Percentiles rank a stretch among this genome's conserved stretches.
Conservation (phyloP, 2,113 vertebrate species). For the Machaerirhynchus nigripectus region DNA sequence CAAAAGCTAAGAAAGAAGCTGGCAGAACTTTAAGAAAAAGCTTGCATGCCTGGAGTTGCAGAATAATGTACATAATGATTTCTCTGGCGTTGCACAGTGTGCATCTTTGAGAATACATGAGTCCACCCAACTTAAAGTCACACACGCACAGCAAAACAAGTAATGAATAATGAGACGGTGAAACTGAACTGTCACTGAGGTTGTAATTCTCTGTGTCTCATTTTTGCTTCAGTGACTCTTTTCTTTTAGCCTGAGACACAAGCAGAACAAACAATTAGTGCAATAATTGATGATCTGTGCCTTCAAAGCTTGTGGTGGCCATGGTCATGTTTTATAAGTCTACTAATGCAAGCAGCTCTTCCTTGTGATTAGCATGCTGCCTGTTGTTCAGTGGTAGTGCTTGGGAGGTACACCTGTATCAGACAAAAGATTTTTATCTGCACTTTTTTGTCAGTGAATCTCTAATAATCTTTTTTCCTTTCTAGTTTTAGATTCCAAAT, state of each 20-base stretch:
- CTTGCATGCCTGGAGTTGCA: conserved; percentile 48
- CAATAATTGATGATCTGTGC: conserved; percentile 81
- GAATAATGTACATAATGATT: conserved; percentile 63
- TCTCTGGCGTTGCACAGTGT: conserved; percentile 65
- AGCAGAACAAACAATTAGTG: conserved; percentile 82
- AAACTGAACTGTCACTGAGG: conserved; percentile 71
- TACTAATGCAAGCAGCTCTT: conserved; percentile 76
- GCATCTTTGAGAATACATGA: conserved; percentile 61
- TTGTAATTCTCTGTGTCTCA: conserved; percentile 72
- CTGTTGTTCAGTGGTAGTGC: conserved; percentile 50
- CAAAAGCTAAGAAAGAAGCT: conserved; percentile 22
- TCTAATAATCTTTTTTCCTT: conserved; percentile 70
- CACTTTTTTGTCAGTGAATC: conserved; percentile 59
- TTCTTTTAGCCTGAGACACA: conserved; percentile 74
- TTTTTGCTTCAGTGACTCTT: conserved; percentile 70
- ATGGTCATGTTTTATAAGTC: conserved; percentile 72
- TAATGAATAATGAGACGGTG: conserved; percentile 75
- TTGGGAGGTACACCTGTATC: conserved; percentile 28
- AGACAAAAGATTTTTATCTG: conserved; percentile 73
- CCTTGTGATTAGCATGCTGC: conserved; percentile 72
- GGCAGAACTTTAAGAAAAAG: conserved; percentile 37
- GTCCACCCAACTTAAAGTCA: conserved; percentile 71
- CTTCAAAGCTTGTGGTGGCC: conserved; percentile 75
- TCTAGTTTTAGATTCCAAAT: conserved; percentile 74
- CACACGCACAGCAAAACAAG: conserved; percentile 72